Percentiles rank a stretch among this genome's conserved stretches.
These are phyloP conservation scores for Muraenolepis orangiensis DNA, from an alignment of 2,797 vertebrate genomes.

Conservation along the genomic window DNA sequence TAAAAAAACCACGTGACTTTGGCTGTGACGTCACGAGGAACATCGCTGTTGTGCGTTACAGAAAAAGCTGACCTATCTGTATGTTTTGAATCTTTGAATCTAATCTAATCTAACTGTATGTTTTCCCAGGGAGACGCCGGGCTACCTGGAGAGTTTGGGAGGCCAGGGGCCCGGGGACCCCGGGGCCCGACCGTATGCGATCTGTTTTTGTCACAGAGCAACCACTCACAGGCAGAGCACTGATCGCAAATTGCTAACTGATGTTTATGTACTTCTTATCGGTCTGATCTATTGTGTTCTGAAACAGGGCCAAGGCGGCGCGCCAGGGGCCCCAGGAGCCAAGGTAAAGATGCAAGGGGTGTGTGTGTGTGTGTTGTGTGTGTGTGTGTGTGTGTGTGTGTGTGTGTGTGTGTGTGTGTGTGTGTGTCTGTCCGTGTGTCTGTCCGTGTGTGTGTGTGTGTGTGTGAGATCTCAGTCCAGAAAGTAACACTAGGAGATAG, in stretches of 20 bases:
- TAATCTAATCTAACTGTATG: no score
- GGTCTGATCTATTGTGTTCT: background rate
- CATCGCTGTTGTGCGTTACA: background rate
- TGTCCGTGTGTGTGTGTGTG: background rate
- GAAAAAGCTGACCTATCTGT: background rate
- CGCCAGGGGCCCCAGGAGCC: slow-evolving; percentile 35
- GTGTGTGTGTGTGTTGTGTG: no score
- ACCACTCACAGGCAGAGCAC: background rate
- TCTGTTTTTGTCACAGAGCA: background rate
- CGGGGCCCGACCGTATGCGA: slow-evolving; percentile 36
- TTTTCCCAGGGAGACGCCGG: slow-evolving; percentile 44
- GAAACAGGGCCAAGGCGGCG: slow-evolving; percentile 43
- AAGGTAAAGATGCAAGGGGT: slow-evolving; percentile 47
- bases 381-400: no score
- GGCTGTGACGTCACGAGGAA: no score
- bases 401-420: slow-evolving; percentile 12
- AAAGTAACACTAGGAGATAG: background rate
- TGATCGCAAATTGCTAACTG: background rate
- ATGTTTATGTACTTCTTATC: slow-evolving; percentile 12
- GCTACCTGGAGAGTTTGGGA: slow-evolving; percentile 31
- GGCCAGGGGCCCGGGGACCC: slow-evolving; percentile 34
- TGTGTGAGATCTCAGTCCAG: slow-evolving; percentile 4
- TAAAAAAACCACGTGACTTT: no score
- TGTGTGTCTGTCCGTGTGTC: slow-evolving; percentile 9
- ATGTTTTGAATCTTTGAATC: no score